Percentiles rank a stretch among this genome's conserved stretches.
phyloP scores from a whole-genome alignment of 2,113 vertebrate genomes.

The Donacobius atricapilla region DNA sequence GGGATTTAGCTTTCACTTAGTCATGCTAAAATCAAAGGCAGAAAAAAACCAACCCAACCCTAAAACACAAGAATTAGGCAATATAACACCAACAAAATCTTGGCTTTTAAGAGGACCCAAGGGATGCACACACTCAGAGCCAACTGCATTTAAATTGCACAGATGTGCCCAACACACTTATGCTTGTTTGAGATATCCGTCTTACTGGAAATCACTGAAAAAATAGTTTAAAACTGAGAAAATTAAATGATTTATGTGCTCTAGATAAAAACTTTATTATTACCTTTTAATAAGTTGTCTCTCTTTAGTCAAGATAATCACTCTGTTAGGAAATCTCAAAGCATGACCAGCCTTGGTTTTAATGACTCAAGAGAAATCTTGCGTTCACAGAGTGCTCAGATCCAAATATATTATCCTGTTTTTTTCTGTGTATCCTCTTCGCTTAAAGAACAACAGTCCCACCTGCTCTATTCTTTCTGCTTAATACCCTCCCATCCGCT shows the following conservation, averaged over 20 bases:
- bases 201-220: neutral
- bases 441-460: neutral
- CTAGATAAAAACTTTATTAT: neutral
- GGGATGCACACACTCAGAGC: neutral
- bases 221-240: neutral
- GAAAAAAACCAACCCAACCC: neutral
- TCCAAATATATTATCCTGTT: neutral
- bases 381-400: neutral
- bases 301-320: neutral
- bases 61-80: conserved; percentile 14
- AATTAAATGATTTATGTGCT: neutral
- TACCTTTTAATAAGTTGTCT: neutral
- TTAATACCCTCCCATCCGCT: neutral
- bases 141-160: neutral
- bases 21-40: neutral
- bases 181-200: neutral
- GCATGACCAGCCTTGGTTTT: conserved; percentile 29
- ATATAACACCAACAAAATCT: conserved; percentile 34
- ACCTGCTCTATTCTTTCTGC: neutral
- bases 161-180: neutral
- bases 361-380: neutral
- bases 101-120: conserved; percentile 33
- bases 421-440: neutral
- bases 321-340: conserved; percentile 29
- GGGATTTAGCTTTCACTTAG: conserved; percentile 10